phyloP scores from a whole-genome alignment of 1,140 invertebrate species.

The Bombus confusus region DNA sequence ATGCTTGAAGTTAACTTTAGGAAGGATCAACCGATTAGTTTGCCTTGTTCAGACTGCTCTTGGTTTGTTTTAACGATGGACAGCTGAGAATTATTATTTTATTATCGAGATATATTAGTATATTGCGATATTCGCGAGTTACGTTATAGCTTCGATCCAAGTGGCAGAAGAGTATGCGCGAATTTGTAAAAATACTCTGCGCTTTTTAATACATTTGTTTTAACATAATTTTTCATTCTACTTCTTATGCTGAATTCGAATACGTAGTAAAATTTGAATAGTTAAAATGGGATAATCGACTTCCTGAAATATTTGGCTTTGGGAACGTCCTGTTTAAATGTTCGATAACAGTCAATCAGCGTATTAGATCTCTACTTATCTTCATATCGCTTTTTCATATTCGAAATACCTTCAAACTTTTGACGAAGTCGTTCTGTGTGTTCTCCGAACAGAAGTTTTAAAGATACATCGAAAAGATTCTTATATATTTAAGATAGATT shows the following conservation, averaged over 20 bases:
- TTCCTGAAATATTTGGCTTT: not conserved
- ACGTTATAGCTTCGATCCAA: not conserved
- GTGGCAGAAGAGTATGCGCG: not conserved
- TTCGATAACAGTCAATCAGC: not conserved
- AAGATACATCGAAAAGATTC: too few species aligned
- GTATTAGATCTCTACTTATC: not conserved
- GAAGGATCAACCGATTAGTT: not conserved
- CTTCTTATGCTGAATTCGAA: too few species aligned
- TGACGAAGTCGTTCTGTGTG: too few species aligned
- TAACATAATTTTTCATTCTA: too few species aligned
- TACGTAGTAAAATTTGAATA: too few species aligned
- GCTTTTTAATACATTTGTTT: not conserved
- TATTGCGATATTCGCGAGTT: not conserved
- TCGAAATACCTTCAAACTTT: not conserved
- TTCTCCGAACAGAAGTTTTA: not conserved
- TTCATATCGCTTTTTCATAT: not conserved
- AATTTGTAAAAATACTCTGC: not conserved
- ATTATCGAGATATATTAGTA: not conserved
- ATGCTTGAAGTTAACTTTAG: not conserved
- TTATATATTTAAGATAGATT: not conserved
- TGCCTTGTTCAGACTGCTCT: not conserved
- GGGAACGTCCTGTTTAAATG: not conserved
- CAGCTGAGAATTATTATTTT: not conserved
- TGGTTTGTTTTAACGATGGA: not conserved
- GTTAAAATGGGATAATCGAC: not conserved